Base-by-base conservation (phyloP, 1,140 invertebrate genomes). In the Habropoda laboriosa region DNA sequence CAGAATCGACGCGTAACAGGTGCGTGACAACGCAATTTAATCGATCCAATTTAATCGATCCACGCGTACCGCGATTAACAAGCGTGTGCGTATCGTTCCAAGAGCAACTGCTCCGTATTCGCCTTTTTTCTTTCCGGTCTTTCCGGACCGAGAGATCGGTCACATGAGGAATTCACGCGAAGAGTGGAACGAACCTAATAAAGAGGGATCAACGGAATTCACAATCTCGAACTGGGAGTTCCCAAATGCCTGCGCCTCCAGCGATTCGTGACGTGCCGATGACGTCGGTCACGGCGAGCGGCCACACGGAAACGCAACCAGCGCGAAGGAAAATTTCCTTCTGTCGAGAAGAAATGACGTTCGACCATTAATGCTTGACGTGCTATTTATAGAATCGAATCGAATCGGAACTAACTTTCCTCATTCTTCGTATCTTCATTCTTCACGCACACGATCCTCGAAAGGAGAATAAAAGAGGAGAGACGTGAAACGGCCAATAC, bases 111-210 rank as follows among this genome's bases (percentile, higher is more conserved):
- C 40, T 61, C 66, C 64, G n/a, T n/a, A n/a, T n/a, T n/a, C n/a
- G n/a, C n/a, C 51, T 74, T 35, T 60, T 40, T 12, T 63, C 55
- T 21, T 16, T 30, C 10, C n/a, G n/a, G n/a, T 16, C 30, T 3
- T 32, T 58, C 18, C 10, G 16, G 24, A n/a, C 18, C 10, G 7
- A 8, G 1, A 13, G 40, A 58, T 78, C 63, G 53, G 42, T 49
- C 18, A 16, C n/a, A 12, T 3, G 63, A 79, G 83, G 70, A 86
- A 82, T 85, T 30, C 79, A 55, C 53, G 18, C 24, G 47, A 27
- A 53, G 47, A 74, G 40, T 67, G 73, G 71, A 73, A 85, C 68
- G 73, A 51, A 21, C 24, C 42, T n/a, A n/a, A n/a, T n/a, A 27
- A 42, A 18, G 40, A 74, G 63, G 32, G 38, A 81, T 78, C n/a